Base-by-base conservation (phyloP, 2,113 vertebrate species). In the Ophiodon elongatus region DNA sequence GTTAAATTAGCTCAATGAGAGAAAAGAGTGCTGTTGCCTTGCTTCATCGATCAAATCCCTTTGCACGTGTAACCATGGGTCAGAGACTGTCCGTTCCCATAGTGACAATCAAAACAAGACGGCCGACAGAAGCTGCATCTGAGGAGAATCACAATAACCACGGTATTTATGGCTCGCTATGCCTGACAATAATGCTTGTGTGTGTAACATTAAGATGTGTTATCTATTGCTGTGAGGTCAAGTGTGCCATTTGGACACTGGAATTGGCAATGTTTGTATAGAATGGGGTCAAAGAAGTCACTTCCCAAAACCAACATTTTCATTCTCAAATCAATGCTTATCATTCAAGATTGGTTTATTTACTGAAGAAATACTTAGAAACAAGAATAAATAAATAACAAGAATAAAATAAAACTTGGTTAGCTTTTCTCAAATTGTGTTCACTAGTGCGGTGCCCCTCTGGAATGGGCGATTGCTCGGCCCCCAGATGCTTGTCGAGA, bases 51-150 rank as follows among this genome's bases (percentile, higher is more conserved):
- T 92, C 74, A 81, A 70, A 85, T 87, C 84, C 54, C 76, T 88
- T 85, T 65, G 74, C 66, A 80, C 77, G 83, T 79, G 86, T 74
- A 87, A 83, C 88, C 78, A 83, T 45, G 78, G 85, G 80, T 91
- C 88, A 88, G 83, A 84, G 54, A 82, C 73, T 39, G 78, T 35
- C 77, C 62, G 94, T 94, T 93, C 62, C 93, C 89, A 92, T 93
- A 72, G 94, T 85, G 83, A 94, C 89, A 35, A 85, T 91, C 82
- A 89, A 90, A 91, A 90, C 82, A 90, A 82, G 89, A 56, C 37
- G 64, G 74, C 76, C 27, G n/a, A 73, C 31, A 41, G 76, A 77
- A 59, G 77, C 76, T 69, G 69, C 56, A 39, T 83, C 68, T 17
- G 17, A 76, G 50, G 52, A 83, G 37, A 79, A 76, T 69, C 62